Conservation (phyloP, 37 sponge, comb jelly and placozoan genomes). For the Bolinopsis microptera region DNA sequence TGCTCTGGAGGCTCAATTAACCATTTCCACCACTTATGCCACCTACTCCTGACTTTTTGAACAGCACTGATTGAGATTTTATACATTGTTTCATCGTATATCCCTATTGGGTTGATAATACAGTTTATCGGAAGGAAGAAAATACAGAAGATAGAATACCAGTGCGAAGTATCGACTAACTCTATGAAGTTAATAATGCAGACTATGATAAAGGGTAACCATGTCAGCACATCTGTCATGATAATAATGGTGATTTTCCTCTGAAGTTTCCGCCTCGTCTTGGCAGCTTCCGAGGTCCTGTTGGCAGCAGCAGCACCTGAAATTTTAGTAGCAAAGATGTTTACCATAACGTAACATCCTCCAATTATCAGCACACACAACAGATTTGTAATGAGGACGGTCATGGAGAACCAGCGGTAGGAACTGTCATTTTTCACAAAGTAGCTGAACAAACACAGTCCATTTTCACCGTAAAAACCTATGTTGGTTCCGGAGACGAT, state of each 20-base stretch:
- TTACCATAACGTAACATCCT: neutral
- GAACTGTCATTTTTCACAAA: neutral
- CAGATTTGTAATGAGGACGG: neutral
- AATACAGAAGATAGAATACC: neutral
- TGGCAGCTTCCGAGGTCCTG: neutral
- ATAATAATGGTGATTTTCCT: neutral
- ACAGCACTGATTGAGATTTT: too few relatives aligned
- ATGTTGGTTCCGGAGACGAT: neutral
- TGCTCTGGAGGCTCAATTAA: too few relatives aligned
- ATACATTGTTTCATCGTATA: neutral
- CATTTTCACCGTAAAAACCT: neutral
- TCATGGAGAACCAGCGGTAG: neutral
- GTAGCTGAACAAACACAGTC: too few relatives aligned
- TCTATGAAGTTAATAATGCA: too few relatives aligned
- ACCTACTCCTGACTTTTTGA: too few relatives aligned
- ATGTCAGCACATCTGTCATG: neutral
- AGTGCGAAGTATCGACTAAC: neutral
- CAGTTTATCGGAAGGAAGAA: slow-evolving; percentile 15
- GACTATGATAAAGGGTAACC: neutral
- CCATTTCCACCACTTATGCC: too few relatives aligned
- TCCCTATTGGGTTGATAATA: slow-evolving; percentile 11
- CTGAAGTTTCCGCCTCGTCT: neutral
- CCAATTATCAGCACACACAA: neutral
- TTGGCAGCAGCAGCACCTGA: neutral
- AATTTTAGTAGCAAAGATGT: neutral